Evolutionary conservation across 2,888 invertebrate genomes (phyloP).

Genomic region (Lasioglossum zephyrum): DNA sequence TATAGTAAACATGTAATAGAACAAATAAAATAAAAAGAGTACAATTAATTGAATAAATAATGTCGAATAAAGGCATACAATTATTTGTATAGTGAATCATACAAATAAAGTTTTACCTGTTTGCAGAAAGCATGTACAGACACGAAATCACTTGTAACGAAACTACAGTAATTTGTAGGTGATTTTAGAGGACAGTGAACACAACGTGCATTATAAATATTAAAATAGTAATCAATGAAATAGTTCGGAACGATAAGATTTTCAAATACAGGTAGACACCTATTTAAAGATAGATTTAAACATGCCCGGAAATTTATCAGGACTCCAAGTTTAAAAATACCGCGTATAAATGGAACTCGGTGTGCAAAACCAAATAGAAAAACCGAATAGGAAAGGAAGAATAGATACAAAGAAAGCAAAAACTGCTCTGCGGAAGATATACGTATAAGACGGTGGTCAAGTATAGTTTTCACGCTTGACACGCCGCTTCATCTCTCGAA

Average conservation of each 20-base stretch:
- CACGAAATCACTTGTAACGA: background rate
- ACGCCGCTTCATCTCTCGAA: background rate
- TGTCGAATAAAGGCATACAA: background rate
- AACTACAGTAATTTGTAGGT: background rate
- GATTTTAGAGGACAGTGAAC: background rate
- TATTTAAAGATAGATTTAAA: background rate
- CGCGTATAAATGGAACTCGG: constrained; percentile 39
- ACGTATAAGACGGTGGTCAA: constrained; percentile 22
- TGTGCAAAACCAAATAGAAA: constrained; percentile 30
- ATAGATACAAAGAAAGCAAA: constrained; percentile 2
- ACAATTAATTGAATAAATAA: background rate
- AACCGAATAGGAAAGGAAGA: constrained; percentile 15
- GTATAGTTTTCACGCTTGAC: constrained; percentile 30
- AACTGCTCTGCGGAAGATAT: constrained; percentile 19
- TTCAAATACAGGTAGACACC: background rate
- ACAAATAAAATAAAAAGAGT: background rate
- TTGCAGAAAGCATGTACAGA: background rate
- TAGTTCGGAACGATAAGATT: background rate
- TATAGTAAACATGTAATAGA: background rate
- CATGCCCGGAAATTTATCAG: background rate
- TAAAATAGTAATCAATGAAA: background rate
- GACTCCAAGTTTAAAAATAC: constrained; percentile 39
- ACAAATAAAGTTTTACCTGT: background rate
- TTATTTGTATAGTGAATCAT: no score
- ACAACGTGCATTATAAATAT: background rate